These are phyloP conservation scores for Sclerurus mexicanus DNA, from an alignment of 2,113 vertebrate species.

Conservation along the genomic window DNA sequence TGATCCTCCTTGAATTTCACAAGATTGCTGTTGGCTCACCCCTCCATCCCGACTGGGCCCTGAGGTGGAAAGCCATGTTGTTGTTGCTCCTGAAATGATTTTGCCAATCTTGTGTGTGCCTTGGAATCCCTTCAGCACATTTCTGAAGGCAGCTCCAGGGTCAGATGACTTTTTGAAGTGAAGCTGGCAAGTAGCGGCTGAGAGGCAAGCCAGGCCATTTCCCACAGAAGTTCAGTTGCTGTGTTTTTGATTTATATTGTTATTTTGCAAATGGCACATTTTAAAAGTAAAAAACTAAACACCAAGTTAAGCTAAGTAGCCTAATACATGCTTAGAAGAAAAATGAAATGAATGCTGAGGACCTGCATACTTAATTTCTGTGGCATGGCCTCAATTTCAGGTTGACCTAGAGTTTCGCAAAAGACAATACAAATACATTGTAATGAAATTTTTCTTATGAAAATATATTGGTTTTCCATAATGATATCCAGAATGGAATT, in stretches of 20 bases:
- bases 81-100: conserved; percentile 31
- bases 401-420: not conserved
- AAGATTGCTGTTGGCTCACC: not conserved
- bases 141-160: conserved; percentile 27
- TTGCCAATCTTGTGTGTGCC: not conserved
- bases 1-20: not conserved
- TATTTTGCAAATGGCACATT: conserved; percentile 31
- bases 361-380: not conserved
- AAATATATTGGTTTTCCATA: not conserved
- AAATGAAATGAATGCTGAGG: not conserved
- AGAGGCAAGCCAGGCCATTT: conserved; percentile 24
- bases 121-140: conserved; percentile 23
- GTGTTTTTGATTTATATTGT: conserved; percentile 29
- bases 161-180: conserved; percentile 33
- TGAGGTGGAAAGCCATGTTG: not conserved
- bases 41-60: not conserved
- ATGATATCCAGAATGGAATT: conserved; percentile 23
- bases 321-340: not conserved
- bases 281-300: conserved; percentile 13
- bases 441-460: not conserved
- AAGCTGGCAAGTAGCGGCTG: conserved; percentile 7
- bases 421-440: not conserved
- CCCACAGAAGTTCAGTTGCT: conserved; percentile 39
- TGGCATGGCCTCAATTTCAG: not conserved
- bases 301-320: not conserved